phyloP scores from a whole-genome alignment of 2,113 vertebrate genomes.

The Hipposideros armiger region DNA sequence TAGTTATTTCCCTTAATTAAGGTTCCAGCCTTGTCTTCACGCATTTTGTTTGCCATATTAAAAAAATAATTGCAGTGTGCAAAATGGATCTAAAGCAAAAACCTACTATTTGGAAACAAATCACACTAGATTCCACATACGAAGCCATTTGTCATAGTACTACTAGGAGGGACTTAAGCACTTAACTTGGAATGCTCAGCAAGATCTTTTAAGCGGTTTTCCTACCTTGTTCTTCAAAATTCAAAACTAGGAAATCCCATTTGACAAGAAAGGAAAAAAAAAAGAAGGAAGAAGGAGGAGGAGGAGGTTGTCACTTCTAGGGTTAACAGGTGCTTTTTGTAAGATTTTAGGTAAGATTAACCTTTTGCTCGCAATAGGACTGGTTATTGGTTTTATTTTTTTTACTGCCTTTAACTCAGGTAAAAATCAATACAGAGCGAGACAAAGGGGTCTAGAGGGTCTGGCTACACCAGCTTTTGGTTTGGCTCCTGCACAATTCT shows the following conservation, averaged over 20 bases:
- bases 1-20: conserved; percentile 46
- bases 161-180: conserved; percentile 71
- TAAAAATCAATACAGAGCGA: conserved; percentile 89
- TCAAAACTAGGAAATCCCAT: conserved; percentile 82
- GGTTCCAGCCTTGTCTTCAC: conserved; percentile 4
- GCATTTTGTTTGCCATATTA: conserved; percentile 21
- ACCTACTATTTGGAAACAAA: conserved; percentile 49
- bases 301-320: conserved; percentile 83
- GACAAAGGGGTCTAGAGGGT: conserved; percentile 89
- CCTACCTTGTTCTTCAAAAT: conserved; percentile 82
- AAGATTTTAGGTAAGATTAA: conserved; percentile 91
- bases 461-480: conserved; percentile 86
- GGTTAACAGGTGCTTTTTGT: conserved; percentile 90
- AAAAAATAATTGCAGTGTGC: conserved; percentile 33
- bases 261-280: conserved; percentile 76
- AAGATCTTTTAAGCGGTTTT: conserved; percentile 82
- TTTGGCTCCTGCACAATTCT: conserved; percentile 88
- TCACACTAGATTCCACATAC: conserved; percentile 20
- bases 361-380: conserved; percentile 88
- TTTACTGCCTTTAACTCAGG: conserved; percentile 88
- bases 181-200: conserved; percentile 68
- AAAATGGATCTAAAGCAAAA: conserved; percentile 68
- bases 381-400: conserved; percentile 86
- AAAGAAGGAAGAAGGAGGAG: not conserved
- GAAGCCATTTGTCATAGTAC: conserved; percentile 59